Evolutionary conservation across 2,797 vertebrate genomes (phyloP).

Genomic region (Neosalanx taihuensis): DNA sequence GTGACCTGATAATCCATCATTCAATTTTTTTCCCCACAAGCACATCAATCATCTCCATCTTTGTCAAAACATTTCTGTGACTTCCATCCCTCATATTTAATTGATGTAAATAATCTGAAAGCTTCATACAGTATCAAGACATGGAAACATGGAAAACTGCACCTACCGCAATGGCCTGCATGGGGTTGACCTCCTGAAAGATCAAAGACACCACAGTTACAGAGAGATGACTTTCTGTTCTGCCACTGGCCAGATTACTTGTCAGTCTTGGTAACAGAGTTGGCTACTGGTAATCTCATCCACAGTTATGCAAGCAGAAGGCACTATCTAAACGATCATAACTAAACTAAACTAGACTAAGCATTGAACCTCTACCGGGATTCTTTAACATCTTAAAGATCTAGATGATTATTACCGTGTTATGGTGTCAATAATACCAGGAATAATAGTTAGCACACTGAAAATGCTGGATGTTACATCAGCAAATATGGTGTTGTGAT

Average conservation of each 20-base stretch:
- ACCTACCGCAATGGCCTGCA: constrained; percentile 71
- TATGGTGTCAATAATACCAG: background rate
- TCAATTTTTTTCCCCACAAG: background rate
- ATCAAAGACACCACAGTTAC: background rate
- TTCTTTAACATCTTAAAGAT: too few relatives aligned
- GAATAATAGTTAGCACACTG: background rate
- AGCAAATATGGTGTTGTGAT: background rate
- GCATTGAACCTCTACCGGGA: too few relatives aligned
- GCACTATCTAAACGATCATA: background rate
- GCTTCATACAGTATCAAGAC: background rate
- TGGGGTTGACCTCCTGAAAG: constrained; percentile 68
- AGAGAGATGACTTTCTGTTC: background rate
- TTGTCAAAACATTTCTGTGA: too few relatives aligned
- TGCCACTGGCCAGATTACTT: background rate
- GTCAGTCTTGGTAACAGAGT: background rate
- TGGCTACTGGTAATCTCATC: background rate
- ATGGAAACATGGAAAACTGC: constrained; percentile 19
- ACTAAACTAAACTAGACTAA: too few relatives aligned
- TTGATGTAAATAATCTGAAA: background rate
- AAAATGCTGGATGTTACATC: background rate
- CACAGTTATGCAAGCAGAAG: background rate
- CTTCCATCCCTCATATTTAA: background rate
- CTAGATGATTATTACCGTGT: background rate
- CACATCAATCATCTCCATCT: background rate
- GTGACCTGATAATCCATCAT: too few relatives aligned